A percentile compares a stretch with the other conserved stretches of the same genome.
Conservation (phyloP, 2,113 vertebrate species). For the Alligator mississippiensis region DNA sequence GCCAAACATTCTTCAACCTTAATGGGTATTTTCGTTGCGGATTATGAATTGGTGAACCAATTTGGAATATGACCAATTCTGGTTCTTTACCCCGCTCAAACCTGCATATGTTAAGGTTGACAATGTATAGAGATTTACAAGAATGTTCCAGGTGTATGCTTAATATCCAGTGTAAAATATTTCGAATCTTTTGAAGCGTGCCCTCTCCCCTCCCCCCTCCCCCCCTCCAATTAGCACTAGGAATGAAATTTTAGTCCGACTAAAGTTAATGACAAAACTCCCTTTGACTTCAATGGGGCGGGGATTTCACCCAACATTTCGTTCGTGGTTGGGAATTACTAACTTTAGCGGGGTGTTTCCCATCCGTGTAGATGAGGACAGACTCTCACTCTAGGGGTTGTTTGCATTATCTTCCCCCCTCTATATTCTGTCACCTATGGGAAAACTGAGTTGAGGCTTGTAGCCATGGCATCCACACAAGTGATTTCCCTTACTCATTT, state of each 20-base stretch:
- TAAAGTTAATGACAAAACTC: neutral
- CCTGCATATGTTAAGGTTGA: neutral
- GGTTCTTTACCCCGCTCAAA: conserved; percentile 7
- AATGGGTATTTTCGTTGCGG: neutral
- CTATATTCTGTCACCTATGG: neutral
- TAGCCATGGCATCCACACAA: neutral
- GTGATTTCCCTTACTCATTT: neutral
- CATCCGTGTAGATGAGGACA: neutral
- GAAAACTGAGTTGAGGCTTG: neutral
- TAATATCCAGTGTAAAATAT: too few relatives aligned
- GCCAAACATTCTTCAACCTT: neutral
- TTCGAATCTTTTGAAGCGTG: too few relatives aligned
- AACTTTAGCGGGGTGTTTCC: neutral
- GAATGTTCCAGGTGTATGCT: too few relatives aligned
- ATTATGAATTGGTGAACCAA: conserved; percentile 1
- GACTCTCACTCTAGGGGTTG: neutral
- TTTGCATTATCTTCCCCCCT: neutral
- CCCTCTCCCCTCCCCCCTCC: too few relatives aligned
- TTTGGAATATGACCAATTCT: neutral
- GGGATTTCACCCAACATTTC: rapidly evolving
- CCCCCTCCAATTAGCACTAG: too few relatives aligned
- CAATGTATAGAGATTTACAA: neutral
- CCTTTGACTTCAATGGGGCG: neutral
- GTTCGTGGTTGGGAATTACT: neutral
- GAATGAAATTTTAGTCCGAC: neutral